Base-by-base conservation (phyloP, 2,888 invertebrate genomes). In the Papilio protenor region DNA sequence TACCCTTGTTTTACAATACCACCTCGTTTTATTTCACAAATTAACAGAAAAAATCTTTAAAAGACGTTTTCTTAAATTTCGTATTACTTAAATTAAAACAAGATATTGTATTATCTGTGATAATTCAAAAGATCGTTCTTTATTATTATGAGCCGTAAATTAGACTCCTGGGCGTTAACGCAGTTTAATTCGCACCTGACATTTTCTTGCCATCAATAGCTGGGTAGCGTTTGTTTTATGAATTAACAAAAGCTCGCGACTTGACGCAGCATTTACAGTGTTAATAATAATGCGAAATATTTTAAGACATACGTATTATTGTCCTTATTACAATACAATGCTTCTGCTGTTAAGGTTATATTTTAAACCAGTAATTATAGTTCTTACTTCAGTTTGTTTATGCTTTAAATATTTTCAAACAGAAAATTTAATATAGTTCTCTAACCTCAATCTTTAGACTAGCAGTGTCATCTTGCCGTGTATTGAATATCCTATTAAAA, bases 181-280 rank as follows among this genome's bases (percentile, higher is more conserved):
- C 45, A 45, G 11, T 66, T 40, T 66, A 66, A 66, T 66, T 66
- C 66, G 66, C 66, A 66, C 45, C 45, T 66, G 66, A 33, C 66
- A 66, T 66, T 45, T 45, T 66, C 40, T 40, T 66, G 21, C 11
- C 71, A 49, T 71, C 45, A 12, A 66, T 21, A 45, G 59, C 23
- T 52, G 10, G 45, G 57, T 71, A 76, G 71, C 33, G 59, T 76
- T 76, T 71, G 61, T 27, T 76, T 71, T 59, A 71, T 18, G n/a
- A 76, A 76, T 76, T 76, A 76, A 49, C 76, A 71, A 23, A 71
- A 70, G 59, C 74, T 61, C 61, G 74, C 47, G 45, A 61, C 74
- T 55, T 16, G 18, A 40, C 14, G 66, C 21, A 40, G 69, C 55
- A 66, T 75, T 66, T 21, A 45, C 21, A 55, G 59, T 49, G 66